phyloP scores from a whole-genome alignment of 2,888 invertebrate species.

The Frankliniella intonsa region DNA sequence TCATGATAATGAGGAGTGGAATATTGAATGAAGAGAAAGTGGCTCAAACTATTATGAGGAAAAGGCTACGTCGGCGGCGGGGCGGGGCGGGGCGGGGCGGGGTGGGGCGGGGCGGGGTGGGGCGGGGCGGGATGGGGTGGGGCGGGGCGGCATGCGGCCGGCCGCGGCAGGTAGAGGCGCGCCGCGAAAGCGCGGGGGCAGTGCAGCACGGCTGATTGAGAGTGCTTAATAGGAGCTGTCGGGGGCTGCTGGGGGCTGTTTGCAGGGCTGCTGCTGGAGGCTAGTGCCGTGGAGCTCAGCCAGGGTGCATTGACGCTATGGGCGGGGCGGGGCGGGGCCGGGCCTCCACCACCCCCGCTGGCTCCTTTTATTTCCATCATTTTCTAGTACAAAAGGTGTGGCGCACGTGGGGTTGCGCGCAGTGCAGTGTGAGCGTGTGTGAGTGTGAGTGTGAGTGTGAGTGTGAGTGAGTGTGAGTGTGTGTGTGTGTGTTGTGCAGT shows the following conservation, averaged over 20 bases:
- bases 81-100: neutral
- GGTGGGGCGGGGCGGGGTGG: neutral
- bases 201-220: neutral
- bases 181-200: neutral
- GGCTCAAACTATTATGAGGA: conserved; percentile 23
- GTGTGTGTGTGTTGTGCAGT: neutral
- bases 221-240: neutral
- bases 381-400: neutral
- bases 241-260: no score
- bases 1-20: conserved; percentile 15
- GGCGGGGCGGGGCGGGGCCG: no score
- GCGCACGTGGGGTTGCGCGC: neutral
- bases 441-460: neutral
- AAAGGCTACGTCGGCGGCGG: neutral
- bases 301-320: no score
- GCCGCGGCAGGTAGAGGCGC: neutral
- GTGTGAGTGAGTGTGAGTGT: neutral
- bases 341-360: no score
- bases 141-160: neutral
- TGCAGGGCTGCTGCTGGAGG: neutral
- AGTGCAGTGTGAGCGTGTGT: neutral
- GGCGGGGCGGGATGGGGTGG: neutral
- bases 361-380: neutral
- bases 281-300: no score
- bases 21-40: conserved; percentile 25